Evolutionary conservation across 2,888 invertebrate genomes (phyloP), one percentile per base, ranked within the genome.

Genomic region (Urechis unicinctus): DNA sequence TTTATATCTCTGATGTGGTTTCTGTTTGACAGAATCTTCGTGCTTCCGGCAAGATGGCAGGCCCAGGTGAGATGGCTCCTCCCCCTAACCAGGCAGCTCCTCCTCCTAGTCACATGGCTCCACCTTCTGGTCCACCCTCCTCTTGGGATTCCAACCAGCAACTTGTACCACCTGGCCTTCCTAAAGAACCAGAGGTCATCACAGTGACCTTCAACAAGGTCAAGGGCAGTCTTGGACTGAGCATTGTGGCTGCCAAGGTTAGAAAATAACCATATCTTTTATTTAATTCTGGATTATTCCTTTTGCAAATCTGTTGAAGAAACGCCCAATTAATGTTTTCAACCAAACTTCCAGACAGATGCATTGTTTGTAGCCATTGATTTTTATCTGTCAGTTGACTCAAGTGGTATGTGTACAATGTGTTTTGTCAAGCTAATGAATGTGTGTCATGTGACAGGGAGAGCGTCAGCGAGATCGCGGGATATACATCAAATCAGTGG

Each of bases 401-500:
- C n/a, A n/a, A n/a, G n/a, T 36, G 41, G 9, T 13, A 36, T 36
- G 36, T 36, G 36, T 36, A 36, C 36, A 6, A 13, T 5, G 41
- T 26, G 29, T 36, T 17, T 36, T 36, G 36, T 6, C n/a, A n/a
- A 50, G 24, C 24, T 6, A 13, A n/a, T 50, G 50, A 36, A 28
- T 50, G 22, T 31, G 57, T 78, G 79, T n/a, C n/a, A n/a, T n/a
- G n/a, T n/a, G n/a, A 21, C 74, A 86, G 84, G 88, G 88, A 26
- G 85, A 86, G 50, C 86, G 86, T 3, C 88, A 89, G 73, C 85
- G 85, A 69, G 86, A 91, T 67, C 82, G 93, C 60, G 97, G 98
- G 47, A 98, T 98, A 76, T 98, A 97, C 81, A 94, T 98, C 63
- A 98, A 98, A 81, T 95, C 95, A 24, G 96, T 98, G 29, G 96